These are phyloP conservation scores for Athalia circularis DNA, from an alignment of 2,888 invertebrate genomes.

Conservation along the genomic window DNA sequence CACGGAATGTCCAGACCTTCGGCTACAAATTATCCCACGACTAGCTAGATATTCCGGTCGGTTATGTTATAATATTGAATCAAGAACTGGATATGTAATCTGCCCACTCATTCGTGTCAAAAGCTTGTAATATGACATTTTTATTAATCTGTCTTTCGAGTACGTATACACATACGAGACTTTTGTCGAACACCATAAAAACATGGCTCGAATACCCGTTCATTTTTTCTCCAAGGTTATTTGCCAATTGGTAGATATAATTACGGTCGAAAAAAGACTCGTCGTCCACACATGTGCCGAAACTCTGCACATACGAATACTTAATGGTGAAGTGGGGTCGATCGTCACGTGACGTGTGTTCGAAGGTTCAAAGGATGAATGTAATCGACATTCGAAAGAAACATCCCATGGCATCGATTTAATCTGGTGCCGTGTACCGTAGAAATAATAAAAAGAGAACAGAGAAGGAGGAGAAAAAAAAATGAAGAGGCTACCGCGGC, in stretches of 20 bases:
- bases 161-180: no score
- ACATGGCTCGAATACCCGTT: no score
- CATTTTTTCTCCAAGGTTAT: no score
- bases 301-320: neutral
- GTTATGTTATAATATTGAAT: neutral
- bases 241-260: no score
- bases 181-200: neutral
- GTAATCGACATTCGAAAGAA: neutral
- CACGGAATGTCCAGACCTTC: conserved; percentile 15
- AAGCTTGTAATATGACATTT: conserved; percentile 3
- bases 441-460: neutral
- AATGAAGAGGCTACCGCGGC: conserved; percentile 33
- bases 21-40: conserved; percentile 21
- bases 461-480: neutral
- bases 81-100: conserved; percentile 5
- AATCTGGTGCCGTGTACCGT: conserved; percentile 5
- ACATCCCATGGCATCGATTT: conserved; percentile 16
- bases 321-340: neutral
- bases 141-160: conserved; percentile 20
- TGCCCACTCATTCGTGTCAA: conserved; percentile 16
- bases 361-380: neutral
- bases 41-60: neutral
- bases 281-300: no score
- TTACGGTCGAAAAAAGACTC: no score
- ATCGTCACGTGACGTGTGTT: neutral